Conservation (phyloP, 1,140 invertebrate genomes). For the Himalopsyche phryganea region DNA sequence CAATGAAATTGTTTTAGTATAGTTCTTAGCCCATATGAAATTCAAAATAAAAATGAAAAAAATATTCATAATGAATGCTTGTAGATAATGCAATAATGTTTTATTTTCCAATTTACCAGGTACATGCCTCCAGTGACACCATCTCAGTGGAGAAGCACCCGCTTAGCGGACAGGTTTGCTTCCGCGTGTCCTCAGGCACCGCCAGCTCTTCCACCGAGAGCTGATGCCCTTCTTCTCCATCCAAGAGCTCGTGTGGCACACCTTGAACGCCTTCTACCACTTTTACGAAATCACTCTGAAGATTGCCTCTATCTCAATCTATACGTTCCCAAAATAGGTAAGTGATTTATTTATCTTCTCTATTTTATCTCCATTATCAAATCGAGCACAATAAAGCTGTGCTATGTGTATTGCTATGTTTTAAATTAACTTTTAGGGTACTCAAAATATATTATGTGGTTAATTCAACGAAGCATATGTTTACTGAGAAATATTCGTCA, state of each 20-base stretch:
- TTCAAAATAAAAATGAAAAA: too few species aligned
- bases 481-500: too few species aligned
- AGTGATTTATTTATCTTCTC: conserved; percentile 49
- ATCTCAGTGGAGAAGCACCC: conserved; percentile 79
- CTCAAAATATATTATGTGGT: too few species aligned
- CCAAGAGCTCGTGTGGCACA: conserved; percentile 77
- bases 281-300: conserved; percentile 88
- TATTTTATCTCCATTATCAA: background rate
- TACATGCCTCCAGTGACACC: conserved; percentile 94
- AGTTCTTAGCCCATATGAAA: too few species aligned
- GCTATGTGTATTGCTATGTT: background rate
- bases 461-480: too few species aligned
- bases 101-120: conserved; percentile 51
- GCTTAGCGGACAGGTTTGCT: conserved; percentile 75
- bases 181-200: conserved; percentile 87
- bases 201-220: conserved; percentile 65
- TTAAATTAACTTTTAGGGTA: too few species aligned
- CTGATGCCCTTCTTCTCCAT: conserved; percentile 70
- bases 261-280: conserved; percentile 74
- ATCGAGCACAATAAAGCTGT: background rate
- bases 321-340: conserved; percentile 83
- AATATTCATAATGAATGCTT: too few species aligned
- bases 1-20: too few species aligned
- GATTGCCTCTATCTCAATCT: conserved; percentile 97
- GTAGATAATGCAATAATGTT: too few species aligned